Evolutionary conservation across 1,140 invertebrate species (phyloP).

Genomic region (Macrobrachium nipponense): DNA sequence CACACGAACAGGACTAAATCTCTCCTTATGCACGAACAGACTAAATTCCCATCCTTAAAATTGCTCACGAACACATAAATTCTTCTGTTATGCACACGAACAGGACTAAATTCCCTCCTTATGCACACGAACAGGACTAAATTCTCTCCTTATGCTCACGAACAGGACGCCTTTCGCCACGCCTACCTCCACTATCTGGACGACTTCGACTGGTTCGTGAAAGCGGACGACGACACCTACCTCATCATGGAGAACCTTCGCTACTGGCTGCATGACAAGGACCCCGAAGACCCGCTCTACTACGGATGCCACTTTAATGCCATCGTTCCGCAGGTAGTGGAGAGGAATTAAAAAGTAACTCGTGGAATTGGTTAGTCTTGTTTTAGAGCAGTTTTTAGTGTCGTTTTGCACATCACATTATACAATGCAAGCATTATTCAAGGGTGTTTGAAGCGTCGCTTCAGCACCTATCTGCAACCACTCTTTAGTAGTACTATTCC

Average conservation of each 20-base stretch:
- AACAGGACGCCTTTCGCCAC: constrained; percentile 87
- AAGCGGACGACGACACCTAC: constrained; percentile 96
- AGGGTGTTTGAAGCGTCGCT: no score
- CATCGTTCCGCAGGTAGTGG: constrained; percentile 28
- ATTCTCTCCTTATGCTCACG: no score
- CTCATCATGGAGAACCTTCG: constrained; percentile 91
- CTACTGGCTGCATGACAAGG: constrained; percentile 84
- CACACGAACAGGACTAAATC: no score
- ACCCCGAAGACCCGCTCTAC: constrained; percentile 80
- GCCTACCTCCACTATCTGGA: constrained; percentile 85
- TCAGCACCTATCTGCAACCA: no score
- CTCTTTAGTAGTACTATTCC: no score
- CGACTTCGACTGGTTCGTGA: constrained; percentile 92
- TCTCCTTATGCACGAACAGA: no score
- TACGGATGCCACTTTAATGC: constrained; percentile 92
- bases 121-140: no score
- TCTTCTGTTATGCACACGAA: no score
- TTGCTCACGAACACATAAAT: no score
- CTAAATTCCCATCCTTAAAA: no score
- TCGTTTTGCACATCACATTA: neutral
- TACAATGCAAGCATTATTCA: no score
- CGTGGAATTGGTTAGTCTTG: neutral
- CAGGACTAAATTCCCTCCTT: no score
- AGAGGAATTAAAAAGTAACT: neutral
- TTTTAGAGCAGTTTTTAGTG: constrained; percentile 1